phyloP scores from a whole-genome alignment of 2,113 vertebrate species.

The Protobothrops mucrosquamatus region DNA sequence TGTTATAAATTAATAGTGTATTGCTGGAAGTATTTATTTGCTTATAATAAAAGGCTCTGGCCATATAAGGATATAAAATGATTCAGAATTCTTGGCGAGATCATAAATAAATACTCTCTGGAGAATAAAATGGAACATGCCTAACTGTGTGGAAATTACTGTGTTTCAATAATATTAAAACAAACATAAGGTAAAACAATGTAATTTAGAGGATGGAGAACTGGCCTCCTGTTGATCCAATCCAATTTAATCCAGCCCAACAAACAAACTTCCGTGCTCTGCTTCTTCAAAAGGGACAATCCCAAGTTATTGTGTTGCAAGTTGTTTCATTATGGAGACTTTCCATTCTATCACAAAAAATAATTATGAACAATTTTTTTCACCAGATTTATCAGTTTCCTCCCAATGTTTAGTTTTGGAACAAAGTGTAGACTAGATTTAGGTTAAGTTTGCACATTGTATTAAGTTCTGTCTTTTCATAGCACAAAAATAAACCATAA shows the following conservation, averaged over 20 bases:
- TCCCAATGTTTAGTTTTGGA: not conserved
- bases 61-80: conserved; percentile 22
- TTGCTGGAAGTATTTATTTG: conserved; percentile 51
- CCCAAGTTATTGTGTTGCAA: not conserved
- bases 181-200: not conserved
- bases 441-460: not conserved
- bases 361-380: not conserved
- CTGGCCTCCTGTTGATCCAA: not conserved
- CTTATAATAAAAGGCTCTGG: conserved; percentile 46
- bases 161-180: conserved; percentile 36
- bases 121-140: conserved; percentile 23
- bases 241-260: not conserved
- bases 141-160: conserved; percentile 25
- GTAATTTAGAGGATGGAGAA: not conserved
- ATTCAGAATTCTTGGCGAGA: conserved; percentile 33
- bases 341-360: not conserved
- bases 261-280: not conserved
- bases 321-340: not conserved
- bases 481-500: not conserved
- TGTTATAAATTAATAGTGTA: conserved; percentile 37
- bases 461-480: not conserved
- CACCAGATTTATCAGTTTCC: not conserved
- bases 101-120: conserved; percentile 55
- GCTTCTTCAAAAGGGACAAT: not conserved
- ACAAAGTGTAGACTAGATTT: not conserved